phyloP scores from a whole-genome alignment of 2,797 vertebrate species.

The Phylloscopus collybita region DNA sequence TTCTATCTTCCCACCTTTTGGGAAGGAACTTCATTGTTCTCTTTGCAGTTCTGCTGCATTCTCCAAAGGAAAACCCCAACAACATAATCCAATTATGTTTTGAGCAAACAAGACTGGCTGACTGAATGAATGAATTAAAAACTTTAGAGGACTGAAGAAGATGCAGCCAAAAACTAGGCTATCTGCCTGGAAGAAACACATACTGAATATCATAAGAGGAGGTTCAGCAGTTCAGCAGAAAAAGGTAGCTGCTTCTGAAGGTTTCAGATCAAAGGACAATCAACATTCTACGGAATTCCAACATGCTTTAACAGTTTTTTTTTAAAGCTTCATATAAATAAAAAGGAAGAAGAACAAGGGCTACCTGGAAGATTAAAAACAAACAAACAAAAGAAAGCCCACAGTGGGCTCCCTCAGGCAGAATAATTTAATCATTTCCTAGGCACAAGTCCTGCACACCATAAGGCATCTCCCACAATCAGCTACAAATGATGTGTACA shows the following conservation, averaged over 20 bases:
- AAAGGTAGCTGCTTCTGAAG: background rate
- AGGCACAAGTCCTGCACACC: background rate
- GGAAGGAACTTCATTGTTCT: background rate
- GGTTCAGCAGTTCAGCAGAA: background rate
- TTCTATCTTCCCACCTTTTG: background rate
- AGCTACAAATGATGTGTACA: too few relatives aligned
- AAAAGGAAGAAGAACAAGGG: background rate
- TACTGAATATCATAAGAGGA: background rate
- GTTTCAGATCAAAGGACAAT: background rate
- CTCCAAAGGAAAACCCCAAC: background rate
- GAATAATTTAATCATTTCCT: background rate
- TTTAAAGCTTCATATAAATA: background rate
- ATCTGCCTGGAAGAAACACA: background rate
- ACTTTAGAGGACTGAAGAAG: background rate
- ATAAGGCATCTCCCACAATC: background rate
- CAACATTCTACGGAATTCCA: background rate
- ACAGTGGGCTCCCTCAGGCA: background rate
- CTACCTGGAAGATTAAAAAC: background rate
- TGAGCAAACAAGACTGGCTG: background rate
- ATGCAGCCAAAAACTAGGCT: background rate
- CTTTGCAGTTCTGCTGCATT: background rate
- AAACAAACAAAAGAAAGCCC: background rate
- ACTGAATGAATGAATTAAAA: background rate
- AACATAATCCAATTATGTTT: background rate
- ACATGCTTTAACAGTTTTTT: background rate